phyloP scores from a whole-genome alignment of 2,113 vertebrate genomes.

The Pituophis catenifer region DNA sequence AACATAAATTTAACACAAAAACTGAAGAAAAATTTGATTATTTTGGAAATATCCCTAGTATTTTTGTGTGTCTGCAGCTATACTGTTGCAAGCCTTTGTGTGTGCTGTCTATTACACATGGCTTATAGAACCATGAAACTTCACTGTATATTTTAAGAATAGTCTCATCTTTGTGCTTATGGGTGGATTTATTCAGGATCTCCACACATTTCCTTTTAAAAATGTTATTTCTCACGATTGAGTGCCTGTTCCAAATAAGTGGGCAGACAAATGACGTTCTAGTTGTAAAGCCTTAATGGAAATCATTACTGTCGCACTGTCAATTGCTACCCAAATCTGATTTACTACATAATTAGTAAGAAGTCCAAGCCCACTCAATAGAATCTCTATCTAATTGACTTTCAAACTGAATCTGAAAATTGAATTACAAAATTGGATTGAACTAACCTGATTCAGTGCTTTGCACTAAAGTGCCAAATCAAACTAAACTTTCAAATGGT shows the following conservation, averaged over 20 bases:
- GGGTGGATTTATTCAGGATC: not conserved
- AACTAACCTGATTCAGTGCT: not conserved
- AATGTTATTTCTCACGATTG: not conserved
- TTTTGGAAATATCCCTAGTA: not conserved
- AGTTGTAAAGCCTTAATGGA: not conserved
- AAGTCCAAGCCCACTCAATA: not conserved
- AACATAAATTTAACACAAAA: not conserved
- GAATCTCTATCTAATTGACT: not conserved
- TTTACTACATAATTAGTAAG: not conserved
- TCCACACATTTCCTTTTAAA: not conserved
- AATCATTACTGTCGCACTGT: not conserved
- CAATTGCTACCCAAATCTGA: not conserved
- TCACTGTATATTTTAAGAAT: not conserved
- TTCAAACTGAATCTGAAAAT: not conserved
- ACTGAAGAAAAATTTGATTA: not conserved
- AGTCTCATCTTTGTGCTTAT: not conserved
- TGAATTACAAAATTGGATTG: not conserved
- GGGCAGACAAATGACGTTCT: not conserved
- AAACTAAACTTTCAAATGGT: not conserved
- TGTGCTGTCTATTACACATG: not conserved
- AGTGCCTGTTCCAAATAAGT: not conserved
- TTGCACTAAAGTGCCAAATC: not conserved
- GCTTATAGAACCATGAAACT: not conserved
- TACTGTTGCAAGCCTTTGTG: not conserved
- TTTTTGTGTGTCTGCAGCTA: not conserved